These are phyloP conservation scores for Falco novaeseelandiae DNA, from an alignment of 2,797 vertebrate genomes.

Conservation along the genomic window DNA sequence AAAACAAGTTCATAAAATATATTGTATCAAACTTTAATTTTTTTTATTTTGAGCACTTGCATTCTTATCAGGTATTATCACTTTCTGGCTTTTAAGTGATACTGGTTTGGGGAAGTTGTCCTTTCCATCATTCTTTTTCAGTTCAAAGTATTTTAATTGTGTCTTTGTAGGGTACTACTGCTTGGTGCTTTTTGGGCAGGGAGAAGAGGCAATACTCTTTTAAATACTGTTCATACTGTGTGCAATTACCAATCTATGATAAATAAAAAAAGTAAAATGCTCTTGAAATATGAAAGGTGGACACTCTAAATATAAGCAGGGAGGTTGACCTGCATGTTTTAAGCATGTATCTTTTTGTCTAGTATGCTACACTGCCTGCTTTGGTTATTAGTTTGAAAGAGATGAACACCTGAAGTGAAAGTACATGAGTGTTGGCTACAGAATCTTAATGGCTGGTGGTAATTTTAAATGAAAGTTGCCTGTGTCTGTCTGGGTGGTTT, in stretches of 20 bases:
- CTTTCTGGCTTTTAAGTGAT: not conserved
- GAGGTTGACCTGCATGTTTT: conserved; percentile 6
- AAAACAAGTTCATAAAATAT: not conserved
- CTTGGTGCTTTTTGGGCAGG: not conserved
- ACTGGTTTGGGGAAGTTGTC: not conserved
- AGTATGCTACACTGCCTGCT: not conserved
- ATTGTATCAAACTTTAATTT: not conserved
- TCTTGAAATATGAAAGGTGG: not conserved
- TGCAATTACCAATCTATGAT: not conserved
- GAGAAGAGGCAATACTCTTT: not conserved
- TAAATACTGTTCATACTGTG: not conserved
- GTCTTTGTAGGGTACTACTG: not conserved
- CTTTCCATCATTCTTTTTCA: not conserved
- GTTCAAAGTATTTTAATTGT: not conserved
- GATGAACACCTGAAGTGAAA: not conserved
- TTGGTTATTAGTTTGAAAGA: not conserved
- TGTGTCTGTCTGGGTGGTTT: not conserved
- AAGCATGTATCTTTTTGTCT: conserved; percentile 18
- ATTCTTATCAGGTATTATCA: not conserved
- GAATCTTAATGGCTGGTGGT: conserved; percentile 33
- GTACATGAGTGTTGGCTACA: not conserved
- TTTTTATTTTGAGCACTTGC: not conserved
- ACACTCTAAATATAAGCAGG: not conserved
- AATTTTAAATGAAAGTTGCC: conserved; percentile 4
- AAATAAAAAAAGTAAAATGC: not conserved